Percentiles rank a stretch among this genome's conserved stretches.
phyloP scores from a whole-genome alignment of 2,888 invertebrate species.

The Clitarchus hookeri region DNA sequence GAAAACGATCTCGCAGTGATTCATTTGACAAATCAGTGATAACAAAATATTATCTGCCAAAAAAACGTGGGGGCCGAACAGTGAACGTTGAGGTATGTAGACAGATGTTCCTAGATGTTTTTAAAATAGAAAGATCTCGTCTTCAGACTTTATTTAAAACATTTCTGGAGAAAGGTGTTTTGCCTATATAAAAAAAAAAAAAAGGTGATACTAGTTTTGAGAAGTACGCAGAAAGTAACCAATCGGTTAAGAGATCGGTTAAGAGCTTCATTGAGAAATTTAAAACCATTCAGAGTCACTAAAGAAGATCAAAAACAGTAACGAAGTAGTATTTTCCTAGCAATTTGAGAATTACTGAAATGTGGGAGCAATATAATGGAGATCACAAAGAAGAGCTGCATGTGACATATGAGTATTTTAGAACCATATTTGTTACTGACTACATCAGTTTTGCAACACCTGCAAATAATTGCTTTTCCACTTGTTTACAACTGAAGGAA shows the following conservation, averaged over 20 bases:
- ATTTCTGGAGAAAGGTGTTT: not conserved
- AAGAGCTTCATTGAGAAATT: slow-evolving; percentile 3
- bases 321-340: not conserved
- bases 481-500: not conserved
- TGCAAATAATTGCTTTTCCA: not conserved
- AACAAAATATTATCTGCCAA: slow-evolving; percentile 8
- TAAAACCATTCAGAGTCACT: not conserved
- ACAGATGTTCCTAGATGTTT: slow-evolving; percentile 5
- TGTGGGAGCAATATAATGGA: not conserved
- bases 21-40: not conserved
- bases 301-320: not conserved
- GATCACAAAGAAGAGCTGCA: not conserved
- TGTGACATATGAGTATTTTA: not conserved
- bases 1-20: not conserved
- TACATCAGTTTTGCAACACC: slow-evolving; percentile 2
- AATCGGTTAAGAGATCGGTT: not conserved
- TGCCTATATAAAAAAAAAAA: not conserved
- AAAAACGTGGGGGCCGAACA: not conserved
- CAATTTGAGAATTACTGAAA: not conserved
- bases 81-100: not conserved
- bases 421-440: not conserved
- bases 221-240: not conserved
- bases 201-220: not conserved
- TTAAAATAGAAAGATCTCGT: not conserved
- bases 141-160: not conserved